Percentiles rank a stretch among this genome's conserved stretches.
Conservation (phyloP, 2,113 vertebrate genomes). For the Brachyhypopomus gauderio region DNA sequence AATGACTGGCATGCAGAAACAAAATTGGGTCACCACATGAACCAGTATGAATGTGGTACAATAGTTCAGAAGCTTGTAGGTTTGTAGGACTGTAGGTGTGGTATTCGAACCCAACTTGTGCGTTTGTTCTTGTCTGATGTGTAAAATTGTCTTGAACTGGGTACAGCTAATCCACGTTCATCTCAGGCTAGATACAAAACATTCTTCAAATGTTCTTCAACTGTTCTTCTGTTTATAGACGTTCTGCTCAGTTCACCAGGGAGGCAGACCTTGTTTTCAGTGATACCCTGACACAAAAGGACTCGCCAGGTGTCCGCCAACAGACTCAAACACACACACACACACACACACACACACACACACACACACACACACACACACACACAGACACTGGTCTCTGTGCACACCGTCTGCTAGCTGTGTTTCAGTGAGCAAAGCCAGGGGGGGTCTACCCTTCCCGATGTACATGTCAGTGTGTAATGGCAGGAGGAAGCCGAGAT, state of each 20-base stretch:
- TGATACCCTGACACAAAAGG: conserved; percentile 7
- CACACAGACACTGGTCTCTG: too few relatives aligned
- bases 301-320: conserved; percentile 10
- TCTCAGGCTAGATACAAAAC: background rate
- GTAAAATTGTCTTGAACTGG: too few relatives aligned
- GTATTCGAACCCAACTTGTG: too few relatives aligned
- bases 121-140: too few relatives aligned
- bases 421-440: conserved; percentile 2
- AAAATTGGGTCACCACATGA: too few relatives aligned
- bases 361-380: too few relatives aligned
- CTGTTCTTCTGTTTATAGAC: too few relatives aligned
- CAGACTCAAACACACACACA: background rate
- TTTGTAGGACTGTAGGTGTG: too few relatives aligned
- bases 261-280: background rate
- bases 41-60: too few relatives aligned
- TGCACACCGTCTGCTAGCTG: background rate
- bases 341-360: background rate
- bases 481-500: conserved; percentile 18
- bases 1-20: too few relatives aligned
- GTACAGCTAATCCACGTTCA: too few relatives aligned
- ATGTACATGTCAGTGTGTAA: background rate
- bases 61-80: too few relatives aligned
- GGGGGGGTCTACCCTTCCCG: background rate
- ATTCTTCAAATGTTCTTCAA: background rate
- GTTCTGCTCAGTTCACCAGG: background rate